Conservation (phyloP, 2,797 vertebrate genomes). For the Coregonus sp. region DNA sequence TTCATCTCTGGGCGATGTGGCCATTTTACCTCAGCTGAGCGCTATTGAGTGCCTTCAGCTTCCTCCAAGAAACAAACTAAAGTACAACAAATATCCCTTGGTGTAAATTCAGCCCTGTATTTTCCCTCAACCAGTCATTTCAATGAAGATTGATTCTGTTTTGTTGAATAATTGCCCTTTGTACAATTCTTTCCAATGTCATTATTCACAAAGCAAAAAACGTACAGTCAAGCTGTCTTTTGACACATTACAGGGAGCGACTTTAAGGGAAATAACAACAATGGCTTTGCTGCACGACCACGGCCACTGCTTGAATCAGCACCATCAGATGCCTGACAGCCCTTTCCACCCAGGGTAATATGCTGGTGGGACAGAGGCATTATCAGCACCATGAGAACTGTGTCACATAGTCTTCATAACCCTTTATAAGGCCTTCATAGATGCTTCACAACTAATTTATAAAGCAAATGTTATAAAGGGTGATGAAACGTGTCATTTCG, state of each 20-base stretch:
- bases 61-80: constrained; percentile 11
- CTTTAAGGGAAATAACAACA: neutral
- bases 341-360: neutral
- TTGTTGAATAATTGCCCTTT: constrained; percentile 39
- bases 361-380: too few relatives aligned
- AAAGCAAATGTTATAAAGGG: too few relatives aligned
- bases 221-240: neutral
- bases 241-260: constrained; percentile 29
- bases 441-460: too few relatives aligned
- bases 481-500: too few relatives aligned
- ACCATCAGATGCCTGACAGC: neutral
- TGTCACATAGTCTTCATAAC: too few relatives aligned
- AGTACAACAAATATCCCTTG: constrained; percentile 19
- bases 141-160: constrained; percentile 47
- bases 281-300: neutral
- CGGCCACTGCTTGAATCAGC: neutral
- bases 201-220: constrained; percentile 6
- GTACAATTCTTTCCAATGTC: constrained; percentile 22
- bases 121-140: constrained; percentile 11
- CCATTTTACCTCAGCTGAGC: neutral
- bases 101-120: constrained; percentile 33
- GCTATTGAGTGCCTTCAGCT: constrained; percentile 14
- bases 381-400: too few relatives aligned
- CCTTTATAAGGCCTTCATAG: too few relatives aligned
- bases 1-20: neutral